These are phyloP conservation scores for Myripristis murdjan DNA, from an alignment of 2,797 vertebrate genomes.

Conservation along the genomic window DNA sequence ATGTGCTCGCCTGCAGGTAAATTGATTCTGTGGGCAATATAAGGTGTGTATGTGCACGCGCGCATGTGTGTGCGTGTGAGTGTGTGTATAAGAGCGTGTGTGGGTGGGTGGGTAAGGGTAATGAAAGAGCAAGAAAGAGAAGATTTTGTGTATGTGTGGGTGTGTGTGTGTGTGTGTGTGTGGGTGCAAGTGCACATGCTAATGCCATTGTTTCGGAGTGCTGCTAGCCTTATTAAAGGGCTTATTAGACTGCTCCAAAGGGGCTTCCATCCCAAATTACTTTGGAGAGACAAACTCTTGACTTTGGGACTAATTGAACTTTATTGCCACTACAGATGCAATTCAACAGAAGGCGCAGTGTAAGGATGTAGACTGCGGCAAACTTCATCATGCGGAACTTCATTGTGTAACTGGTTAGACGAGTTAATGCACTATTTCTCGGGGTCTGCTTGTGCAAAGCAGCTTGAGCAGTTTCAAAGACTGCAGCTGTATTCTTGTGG, in stretches of 20 bases:
- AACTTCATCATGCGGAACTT: slow-evolving; percentile 39
- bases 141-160: background rate
- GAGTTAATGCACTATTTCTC: slow-evolving; percentile 17
- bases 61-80: too few relatives aligned
- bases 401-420: slow-evolving; percentile 27
- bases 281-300: slow-evolving; percentile 60
- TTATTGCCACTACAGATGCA: slow-evolving; percentile 43
- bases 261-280: slow-evolving; percentile 52
- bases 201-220: slow-evolving; percentile 29
- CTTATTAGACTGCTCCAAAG: slow-evolving; percentile 59
- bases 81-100: too few relatives aligned
- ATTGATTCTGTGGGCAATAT: slow-evolving; percentile 52
- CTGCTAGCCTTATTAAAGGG: slow-evolving; percentile 51
- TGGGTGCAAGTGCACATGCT: slow-evolving; percentile 17
- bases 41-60: too few relatives aligned
- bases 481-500: background rate
- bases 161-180: slow-evolving; percentile 9
- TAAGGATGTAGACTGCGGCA: slow-evolving; percentile 27
- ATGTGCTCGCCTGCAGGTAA: slow-evolving; percentile 32
- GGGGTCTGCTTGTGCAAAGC: slow-evolving; percentile 12
- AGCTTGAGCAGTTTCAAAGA: slow-evolving; percentile 9
- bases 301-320: slow-evolving; percentile 64
- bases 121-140: background rate
- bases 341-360: slow-evolving; percentile 38
- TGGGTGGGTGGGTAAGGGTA: background rate